Conservation (phyloP, 2,113 vertebrate genomes). For the Pachyramphus minor region DNA sequence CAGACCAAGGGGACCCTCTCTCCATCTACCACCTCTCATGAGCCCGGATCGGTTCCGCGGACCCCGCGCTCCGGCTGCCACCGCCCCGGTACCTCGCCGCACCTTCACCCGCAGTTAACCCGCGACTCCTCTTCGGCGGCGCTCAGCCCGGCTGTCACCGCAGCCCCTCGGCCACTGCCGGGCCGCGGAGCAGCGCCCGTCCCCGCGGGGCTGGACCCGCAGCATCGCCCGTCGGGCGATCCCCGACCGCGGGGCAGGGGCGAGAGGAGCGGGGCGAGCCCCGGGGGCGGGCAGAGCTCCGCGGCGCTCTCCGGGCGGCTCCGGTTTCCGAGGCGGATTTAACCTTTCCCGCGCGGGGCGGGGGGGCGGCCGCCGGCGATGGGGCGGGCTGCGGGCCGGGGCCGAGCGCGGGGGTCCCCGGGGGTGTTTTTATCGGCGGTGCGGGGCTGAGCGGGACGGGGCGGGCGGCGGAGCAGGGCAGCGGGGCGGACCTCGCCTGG, state of each 20-base stretch:
- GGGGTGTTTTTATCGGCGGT: neutral
- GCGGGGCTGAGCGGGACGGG: neutral
- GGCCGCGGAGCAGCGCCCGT: neutral
- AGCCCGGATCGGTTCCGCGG: accelerated
- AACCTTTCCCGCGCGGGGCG: neutral
- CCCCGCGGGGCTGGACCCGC: neutral
- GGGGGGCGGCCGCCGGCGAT: too few species aligned
- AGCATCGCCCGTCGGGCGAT: neutral
- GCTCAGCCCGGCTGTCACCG: neutral
- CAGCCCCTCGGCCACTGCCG: neutral
- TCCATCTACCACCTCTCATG: accelerated
- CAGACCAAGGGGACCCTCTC: neutral
- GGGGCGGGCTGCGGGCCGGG: neutral
- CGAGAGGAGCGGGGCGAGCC: neutral
- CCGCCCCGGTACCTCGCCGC: accelerated
- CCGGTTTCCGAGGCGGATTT: neutral
- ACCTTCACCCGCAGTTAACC: accelerated
- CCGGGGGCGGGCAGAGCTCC: neutral
- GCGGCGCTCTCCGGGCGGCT: neutral
- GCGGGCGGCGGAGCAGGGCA: neutral
- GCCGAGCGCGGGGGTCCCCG: neutral
- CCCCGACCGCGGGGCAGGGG: neutral
- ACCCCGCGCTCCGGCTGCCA: accelerated
- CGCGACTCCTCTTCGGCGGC: accelerated
- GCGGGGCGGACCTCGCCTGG: neutral